Evolutionary conservation across 1,140 invertebrate species (phyloP).

Genomic region (Bombus confusus): DNA sequence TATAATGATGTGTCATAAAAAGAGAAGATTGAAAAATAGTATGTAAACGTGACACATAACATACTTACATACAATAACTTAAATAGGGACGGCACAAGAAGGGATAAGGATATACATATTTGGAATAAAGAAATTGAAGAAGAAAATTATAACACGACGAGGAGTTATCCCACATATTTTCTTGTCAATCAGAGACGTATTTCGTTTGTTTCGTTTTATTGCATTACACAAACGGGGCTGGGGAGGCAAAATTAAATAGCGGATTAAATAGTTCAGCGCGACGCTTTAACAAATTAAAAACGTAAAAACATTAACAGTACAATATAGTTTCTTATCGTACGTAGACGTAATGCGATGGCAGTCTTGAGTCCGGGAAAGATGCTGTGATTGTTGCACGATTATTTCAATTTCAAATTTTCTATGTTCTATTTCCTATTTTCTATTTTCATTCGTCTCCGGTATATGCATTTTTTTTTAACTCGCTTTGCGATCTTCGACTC

Average conservation of each 20-base stretch:
- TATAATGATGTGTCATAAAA: neutral
- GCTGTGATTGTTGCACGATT: slow-evolving; percentile 78
- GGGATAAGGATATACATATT: neutral
- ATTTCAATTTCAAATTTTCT: slow-evolving; percentile 69
- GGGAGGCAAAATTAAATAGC: slow-evolving; percentile 68
- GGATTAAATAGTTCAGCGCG: slow-evolving; percentile 73
- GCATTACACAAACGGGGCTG: slow-evolving; percentile 68
- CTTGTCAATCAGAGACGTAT: slow-evolving; percentile 56
- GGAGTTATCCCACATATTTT: slow-evolving; percentile 24
- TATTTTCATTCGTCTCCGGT: slow-evolving; percentile 52
- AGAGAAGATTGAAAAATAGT: neutral
- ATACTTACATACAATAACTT: neutral
- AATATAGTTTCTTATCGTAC: slow-evolving; percentile 78
- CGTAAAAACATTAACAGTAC: slow-evolving; percentile 81
- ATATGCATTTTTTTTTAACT: slow-evolving; percentile 41
- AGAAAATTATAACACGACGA: neutral
- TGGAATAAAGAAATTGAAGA: neutral
- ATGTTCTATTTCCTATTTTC: slow-evolving; percentile 48
- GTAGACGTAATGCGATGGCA: slow-evolving; percentile 80
- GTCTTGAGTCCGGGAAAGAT: slow-evolving; percentile 82
- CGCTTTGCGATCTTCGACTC: slow-evolving; percentile 45
- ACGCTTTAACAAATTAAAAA: slow-evolving; percentile 80
- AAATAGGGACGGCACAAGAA: neutral
- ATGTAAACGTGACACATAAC: neutral
- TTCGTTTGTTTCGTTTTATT: slow-evolving; percentile 59